Percentiles rank a stretch among this genome's conserved stretches.
Conservation (phyloP, 2,113 vertebrate species). For the Tachycineta bicolor region DNA sequence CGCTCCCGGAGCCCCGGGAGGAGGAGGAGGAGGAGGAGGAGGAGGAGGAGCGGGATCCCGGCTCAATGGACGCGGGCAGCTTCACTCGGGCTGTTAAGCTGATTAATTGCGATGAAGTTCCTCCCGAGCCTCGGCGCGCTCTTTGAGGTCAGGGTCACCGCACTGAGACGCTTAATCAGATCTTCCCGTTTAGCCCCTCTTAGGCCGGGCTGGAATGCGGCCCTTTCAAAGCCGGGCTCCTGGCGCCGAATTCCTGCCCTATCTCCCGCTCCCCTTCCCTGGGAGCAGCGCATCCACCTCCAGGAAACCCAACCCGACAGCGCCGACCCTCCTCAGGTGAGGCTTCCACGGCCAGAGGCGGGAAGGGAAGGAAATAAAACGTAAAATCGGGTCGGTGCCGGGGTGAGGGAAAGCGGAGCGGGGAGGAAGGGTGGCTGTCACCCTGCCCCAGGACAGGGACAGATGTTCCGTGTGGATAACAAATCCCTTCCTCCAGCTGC, state of each 20-base stretch:
- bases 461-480: no score
- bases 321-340: neutral
- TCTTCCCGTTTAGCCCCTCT: slow-evolving; percentile 73
- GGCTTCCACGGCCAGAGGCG: no score
- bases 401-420: no score
- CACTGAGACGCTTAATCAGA: slow-evolving; percentile 76
- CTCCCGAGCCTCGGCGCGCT: slow-evolving; percentile 70
- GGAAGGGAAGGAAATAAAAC: no score
- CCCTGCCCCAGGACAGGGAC: no score
- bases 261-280: slow-evolving; percentile 8
- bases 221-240: slow-evolving; percentile 17
- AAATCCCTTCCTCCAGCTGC: no score
- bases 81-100: slow-evolving; percentile 58
- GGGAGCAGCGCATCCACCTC: neutral
- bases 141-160: slow-evolving; percentile 77
- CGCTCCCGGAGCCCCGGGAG: neutral
- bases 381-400: no score
- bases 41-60: neutral
- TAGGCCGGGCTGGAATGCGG: slow-evolving; percentile 65
- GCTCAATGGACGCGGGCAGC: slow-evolving; percentile 8
- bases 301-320: neutral
- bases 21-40: neutral
- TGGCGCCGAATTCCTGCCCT: slow-evolving; percentile 63
- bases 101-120: slow-evolving; percentile 74
- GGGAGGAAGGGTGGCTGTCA: no score